These are phyloP conservation scores for Leptinotarsa rubiginosa DNA, from an alignment of 2,888 invertebrate genomes.

Conservation along the genomic window DNA sequence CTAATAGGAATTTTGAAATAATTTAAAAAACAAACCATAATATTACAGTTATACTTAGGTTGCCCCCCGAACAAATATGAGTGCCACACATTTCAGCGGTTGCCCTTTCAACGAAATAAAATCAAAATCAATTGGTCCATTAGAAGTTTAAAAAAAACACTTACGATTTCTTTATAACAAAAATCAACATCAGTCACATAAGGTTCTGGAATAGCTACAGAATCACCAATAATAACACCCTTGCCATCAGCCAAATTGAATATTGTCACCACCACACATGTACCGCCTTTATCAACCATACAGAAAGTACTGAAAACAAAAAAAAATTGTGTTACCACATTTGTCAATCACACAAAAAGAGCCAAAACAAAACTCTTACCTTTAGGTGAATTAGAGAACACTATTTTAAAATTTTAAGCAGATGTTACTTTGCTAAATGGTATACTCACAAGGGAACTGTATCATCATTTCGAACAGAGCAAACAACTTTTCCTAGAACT, in stretches of 20 bases:
- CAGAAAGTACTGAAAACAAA: conserved; percentile 79
- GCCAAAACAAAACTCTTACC: too few relatives aligned
- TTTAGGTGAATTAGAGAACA: too few relatives aligned
- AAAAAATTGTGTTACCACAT: not conserved
- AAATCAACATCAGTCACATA: conserved; percentile 72
- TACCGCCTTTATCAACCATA: conserved; percentile 78
- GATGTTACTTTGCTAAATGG: not conserved
- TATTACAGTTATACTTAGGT: too few relatives aligned
- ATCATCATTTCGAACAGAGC: conserved; percentile 81
- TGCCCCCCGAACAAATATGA: too few relatives aligned
- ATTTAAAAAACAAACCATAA: too few relatives aligned
- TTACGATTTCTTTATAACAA: conserved; percentile 70
- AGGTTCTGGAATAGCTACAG: conserved; percentile 85
- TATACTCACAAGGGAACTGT: conserved; percentile 81
- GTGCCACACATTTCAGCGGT: too few relatives aligned
- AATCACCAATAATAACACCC: conserved; percentile 87
- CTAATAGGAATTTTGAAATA: too few relatives aligned
- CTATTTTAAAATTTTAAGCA: too few relatives aligned
- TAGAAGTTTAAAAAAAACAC: conserved; percentile 44
- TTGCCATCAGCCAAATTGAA: conserved; percentile 87
- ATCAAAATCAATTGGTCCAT: too few relatives aligned
- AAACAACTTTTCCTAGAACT: conserved; percentile 82
- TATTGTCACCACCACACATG: conserved; percentile 81
- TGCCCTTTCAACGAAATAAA: too few relatives aligned
- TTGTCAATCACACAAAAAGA: not conserved